Evolutionary conservation across 2,888 invertebrate genomes (phyloP), one percentile per base, ranked within the genome.

Genomic region (Notodonta dromedarius): DNA sequence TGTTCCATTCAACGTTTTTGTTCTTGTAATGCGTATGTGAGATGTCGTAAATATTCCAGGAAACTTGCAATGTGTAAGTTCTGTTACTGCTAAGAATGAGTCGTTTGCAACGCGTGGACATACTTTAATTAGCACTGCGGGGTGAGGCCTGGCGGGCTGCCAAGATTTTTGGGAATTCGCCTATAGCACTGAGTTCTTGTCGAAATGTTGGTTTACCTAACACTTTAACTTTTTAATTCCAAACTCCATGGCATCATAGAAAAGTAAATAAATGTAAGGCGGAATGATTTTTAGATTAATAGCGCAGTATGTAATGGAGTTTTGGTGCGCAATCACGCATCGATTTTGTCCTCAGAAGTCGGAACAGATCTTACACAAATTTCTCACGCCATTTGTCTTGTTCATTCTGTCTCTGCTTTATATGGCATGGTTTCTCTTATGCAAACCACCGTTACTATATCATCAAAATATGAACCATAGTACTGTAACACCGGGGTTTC

Each of bases 121-220:
- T 76, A 83, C 77, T 83, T 84, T 83, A 83, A 85, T 87, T 84
- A 82, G 80, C 72, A 72, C 71, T 73, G 70, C 65, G 69, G 67
- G 72, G 67, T 71, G 69, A 71, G 67, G 62, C 67, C 76, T 86
- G 86, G 87, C 74, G 52, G 55, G 42, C 55, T 61, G 79, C 86
- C 87, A 85, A 77, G 64, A 72, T 69, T 63, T 71, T 73, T 73
- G 69, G 74, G 71, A 77, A 77, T 79, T 77, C 74, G 70, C 73
- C n/a, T 14, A 69, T 69, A 62, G 69, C 57, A 65, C 66, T 71
- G 70, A 70, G 69, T 67, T 78, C 77, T 79, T 75, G 71, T 71
- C 63, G 70, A 14, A 56, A 59, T 59, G 60, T 62, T 52, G 14
- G 51, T 50, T n/a, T 54, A 32, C n/a, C 54, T 32, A 39, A 14